Evolutionary conservation across 2,113 vertebrate species (phyloP), one percentile per base, ranked within the genome.

Genomic region (Miniopterus natalensis): DNA sequence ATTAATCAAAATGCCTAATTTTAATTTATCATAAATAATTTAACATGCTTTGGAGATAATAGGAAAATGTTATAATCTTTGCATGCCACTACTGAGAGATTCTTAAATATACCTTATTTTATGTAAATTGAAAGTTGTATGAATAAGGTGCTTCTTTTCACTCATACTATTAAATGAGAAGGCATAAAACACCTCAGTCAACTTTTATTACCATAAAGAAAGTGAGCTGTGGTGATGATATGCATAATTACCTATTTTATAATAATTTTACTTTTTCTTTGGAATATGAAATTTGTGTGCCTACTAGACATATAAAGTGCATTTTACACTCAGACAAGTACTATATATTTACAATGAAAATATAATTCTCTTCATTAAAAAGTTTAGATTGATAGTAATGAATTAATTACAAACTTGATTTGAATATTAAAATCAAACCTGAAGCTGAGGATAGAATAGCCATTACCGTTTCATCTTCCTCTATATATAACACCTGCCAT

Each of bases 11-110:
- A 94, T 74, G 5, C n/a, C 74, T 94, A 86, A 90, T 96, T 97
- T 94, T 90, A 95, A 96, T 47, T 75, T 94, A 90, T 86, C 31
- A 97, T 75, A 84, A 97, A 95, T 78, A 90, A 93, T 94, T 95
- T 92, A 81, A 86, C 3, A 42, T 88, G 18, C 20, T 70, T 85
- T 95, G 36, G 20, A 78, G 78, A 93, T 89, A 97, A 96, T 71
- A 25, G 71, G 65, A 47, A 83, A 96, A 89, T 87, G 10, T 49
- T 65, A 79, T 90, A 84, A 85, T 77, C 8, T 85, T 84, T 89
- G 27, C 57, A 51, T 61, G 36, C 0, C 42, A 14, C 42, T 71
- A 55, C 40, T 93, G 13, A 51, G 53, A 57, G 40, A 84, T 90
- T 92, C 17, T 92, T 96, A 95, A 89, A 61, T 75, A 53, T 36